A percentile compares a stretch with the other conserved stretches of the same genome.
Evolutionary conservation across 92 coral and sea anemone genomes (phyloP).

Genomic region (Actinernus sp.): DNA sequence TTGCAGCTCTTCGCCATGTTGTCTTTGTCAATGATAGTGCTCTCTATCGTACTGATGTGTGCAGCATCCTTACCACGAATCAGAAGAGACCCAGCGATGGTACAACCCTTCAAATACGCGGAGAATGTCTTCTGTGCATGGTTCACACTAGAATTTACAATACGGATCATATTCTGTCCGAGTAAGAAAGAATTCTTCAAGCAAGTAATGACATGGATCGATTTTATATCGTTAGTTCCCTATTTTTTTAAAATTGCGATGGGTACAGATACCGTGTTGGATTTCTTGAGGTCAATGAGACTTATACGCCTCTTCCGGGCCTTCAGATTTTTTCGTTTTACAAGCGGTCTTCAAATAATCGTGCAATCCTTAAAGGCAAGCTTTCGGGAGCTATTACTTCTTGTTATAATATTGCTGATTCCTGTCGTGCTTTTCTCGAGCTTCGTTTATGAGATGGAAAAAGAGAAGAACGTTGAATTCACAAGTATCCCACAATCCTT

Average conservation of each 20-base stretch:
- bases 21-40: conserved; percentile 83
- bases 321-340: conserved; percentile 87
- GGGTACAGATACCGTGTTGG: background rate
- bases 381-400: conserved; percentile 78
- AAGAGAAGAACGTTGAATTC: conserved; percentile 49
- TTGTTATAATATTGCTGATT: conserved; percentile 81
- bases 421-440: conserved; percentile 93
- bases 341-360: conserved; percentile 94
- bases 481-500: conserved; percentile 88
- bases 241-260: conserved; percentile 64
- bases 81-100: conserved; percentile 1
- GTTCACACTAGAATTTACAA: conserved; percentile 86
- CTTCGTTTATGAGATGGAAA: conserved; percentile 80
- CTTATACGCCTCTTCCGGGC: conserved; percentile 90
- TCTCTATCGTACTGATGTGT: conserved; percentile 86
- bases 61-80: conserved; percentile 67
- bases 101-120: conserved; percentile 2
- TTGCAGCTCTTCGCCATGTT: conserved; percentile 81
- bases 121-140: conserved; percentile 86
- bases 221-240: conserved; percentile 82
- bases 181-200: conserved; percentile 70
- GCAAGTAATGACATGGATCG: conserved; percentile 93
- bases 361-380: conserved; percentile 97
- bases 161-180: conserved; percentile 82
- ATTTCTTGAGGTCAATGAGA: conserved; percentile 76